A percentile compares a stretch with the other conserved stretches of the same genome.
Evolutionary conservation across 2,113 vertebrate species (phyloP).

Genomic region (Perognathus longimembris): DNA sequence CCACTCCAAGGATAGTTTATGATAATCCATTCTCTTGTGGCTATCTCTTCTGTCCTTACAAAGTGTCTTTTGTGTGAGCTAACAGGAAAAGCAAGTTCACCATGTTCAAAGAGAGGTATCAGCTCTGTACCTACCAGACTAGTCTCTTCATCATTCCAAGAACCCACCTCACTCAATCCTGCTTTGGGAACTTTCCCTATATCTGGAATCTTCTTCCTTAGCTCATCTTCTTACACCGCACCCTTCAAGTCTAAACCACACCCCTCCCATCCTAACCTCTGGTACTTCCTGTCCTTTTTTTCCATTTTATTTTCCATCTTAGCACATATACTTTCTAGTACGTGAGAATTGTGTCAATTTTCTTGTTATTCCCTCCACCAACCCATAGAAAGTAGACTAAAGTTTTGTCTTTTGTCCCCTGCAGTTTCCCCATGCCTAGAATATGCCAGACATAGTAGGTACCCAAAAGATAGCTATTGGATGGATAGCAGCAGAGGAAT

Average conservation of each 20-base stretch:
- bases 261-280: background rate
- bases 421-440: background rate
- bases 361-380: slow-evolving; percentile 8
- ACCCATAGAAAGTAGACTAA: background rate
- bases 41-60: background rate
- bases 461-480: background rate
- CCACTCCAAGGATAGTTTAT: background rate
- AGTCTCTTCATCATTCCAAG: background rate
- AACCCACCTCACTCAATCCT: background rate
- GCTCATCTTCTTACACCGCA: background rate
- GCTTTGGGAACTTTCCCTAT: background rate
- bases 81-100: slow-evolving; percentile 29
- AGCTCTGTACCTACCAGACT: too few species aligned
- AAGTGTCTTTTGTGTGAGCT: background rate
- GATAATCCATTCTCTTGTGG: background rate
- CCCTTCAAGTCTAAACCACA: background rate
- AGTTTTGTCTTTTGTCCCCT: background rate
- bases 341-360: background rate
- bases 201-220: background rate
- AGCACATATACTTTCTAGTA: background rate
- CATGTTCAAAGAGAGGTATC: background rate
- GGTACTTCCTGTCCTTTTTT: background rate
- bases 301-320: background rate
- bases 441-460: background rate
- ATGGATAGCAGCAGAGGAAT: background rate